Conservation (phyloP, 2,113 vertebrate species). For the Protobothrops flavoviridis region DNA sequence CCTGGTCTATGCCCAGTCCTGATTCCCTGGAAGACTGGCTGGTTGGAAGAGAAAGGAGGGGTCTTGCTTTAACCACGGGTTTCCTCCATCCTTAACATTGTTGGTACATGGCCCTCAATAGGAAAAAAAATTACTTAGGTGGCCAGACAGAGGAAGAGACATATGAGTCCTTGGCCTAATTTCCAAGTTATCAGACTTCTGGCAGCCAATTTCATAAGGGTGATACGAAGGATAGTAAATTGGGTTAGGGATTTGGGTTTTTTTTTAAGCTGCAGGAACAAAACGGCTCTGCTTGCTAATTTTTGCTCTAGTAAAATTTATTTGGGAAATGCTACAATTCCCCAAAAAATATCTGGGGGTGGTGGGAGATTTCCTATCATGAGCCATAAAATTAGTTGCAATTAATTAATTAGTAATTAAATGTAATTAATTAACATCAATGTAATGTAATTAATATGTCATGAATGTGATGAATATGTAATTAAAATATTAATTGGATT, state of each 20-base stretch:
- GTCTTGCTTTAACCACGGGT: not conserved
- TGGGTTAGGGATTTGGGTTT: not conserved
- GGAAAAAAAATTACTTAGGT: not conserved
- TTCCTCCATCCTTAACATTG: not conserved
- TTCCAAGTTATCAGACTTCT: not conserved
- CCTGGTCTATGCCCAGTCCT: not conserved
- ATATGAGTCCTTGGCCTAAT: not conserved
- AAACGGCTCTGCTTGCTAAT: not conserved
- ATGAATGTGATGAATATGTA: not conserved
- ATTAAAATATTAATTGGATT: not conserved
- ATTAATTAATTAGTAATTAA: not conserved
- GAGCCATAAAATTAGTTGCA: not conserved
- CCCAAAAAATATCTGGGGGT: not conserved
- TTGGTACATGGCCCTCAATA: not conserved
- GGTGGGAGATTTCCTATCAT: not conserved
- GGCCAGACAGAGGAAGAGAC: not conserved
- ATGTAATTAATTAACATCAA: not conserved
- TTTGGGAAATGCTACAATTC: not conserved
- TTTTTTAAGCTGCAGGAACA: not conserved
- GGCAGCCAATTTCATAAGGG: not conserved
- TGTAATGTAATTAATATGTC: not conserved
- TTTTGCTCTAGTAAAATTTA: not conserved
- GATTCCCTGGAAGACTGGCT: not conserved
- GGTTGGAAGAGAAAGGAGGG: not conserved
- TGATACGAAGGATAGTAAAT: not conserved